Evolutionary conservation across 1,140 invertebrate genomes (phyloP).

Genomic region (Hyles euphorbiae): DNA sequence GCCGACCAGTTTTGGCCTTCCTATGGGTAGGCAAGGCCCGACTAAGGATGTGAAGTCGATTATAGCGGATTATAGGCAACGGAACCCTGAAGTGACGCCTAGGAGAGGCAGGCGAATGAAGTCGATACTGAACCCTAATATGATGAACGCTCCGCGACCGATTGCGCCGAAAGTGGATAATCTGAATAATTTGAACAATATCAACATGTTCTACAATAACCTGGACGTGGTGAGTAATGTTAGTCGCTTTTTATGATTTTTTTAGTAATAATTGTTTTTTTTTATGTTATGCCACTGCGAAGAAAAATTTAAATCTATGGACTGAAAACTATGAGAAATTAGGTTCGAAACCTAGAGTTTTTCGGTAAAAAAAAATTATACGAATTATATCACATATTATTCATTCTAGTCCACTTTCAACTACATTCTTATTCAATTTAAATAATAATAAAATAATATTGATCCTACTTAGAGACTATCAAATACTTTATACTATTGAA

Average conservation of each 20-base stretch:
- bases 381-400: too few relatives aligned
- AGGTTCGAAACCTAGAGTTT: too few relatives aligned
- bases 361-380: too few relatives aligned
- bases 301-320: too few relatives aligned
- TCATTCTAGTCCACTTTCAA: too few relatives aligned
- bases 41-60: slow-evolving; percentile 88
- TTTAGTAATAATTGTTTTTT: too few relatives aligned
- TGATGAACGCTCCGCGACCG: slow-evolving; percentile 56
- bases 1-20: slow-evolving; percentile 48
- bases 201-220: slow-evolving; percentile 67
- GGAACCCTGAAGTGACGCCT: slow-evolving; percentile 83
- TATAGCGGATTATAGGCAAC: slow-evolving; percentile 87
- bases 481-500: too few relatives aligned
- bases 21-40: slow-evolving; percentile 81
- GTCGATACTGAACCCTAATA: slow-evolving; percentile 65
- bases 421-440: too few relatives aligned
- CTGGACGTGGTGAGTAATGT: slow-evolving; percentile 62
- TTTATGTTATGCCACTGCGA: too few relatives aligned
- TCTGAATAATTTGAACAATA: slow-evolving; percentile 55
- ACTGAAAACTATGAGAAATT: too few relatives aligned
- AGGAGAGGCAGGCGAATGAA: slow-evolving; percentile 79
- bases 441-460: too few relatives aligned
- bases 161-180: slow-evolving; percentile 61
- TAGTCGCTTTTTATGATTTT: neutral
- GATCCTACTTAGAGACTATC: too few relatives aligned